phyloP scores from a whole-genome alignment of 1,140 invertebrate species.

The Zaprionus gabonicus region DNA sequence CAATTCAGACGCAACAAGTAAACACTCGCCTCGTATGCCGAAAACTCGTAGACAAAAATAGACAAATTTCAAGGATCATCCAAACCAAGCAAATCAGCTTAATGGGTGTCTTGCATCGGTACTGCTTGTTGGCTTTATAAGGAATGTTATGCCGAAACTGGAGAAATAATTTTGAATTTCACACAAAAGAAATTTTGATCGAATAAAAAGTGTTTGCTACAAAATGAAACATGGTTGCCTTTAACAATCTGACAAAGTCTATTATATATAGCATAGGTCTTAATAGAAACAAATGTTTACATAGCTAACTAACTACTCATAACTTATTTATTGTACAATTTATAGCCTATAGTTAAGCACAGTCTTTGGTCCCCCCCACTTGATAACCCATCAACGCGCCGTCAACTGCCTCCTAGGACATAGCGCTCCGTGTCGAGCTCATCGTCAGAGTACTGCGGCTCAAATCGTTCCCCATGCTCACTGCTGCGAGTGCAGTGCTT shows the following conservation, averaged over 20 bases:
- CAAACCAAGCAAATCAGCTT: not conserved
- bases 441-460: slow-evolving; percentile 65
- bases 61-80: slow-evolving; percentile 63
- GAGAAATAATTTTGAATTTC: slow-evolving; percentile 69
- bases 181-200: slow-evolving; percentile 51
- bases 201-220: slow-evolving; percentile 37
- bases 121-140: slow-evolving; percentile 21
- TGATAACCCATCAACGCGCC: slow-evolving; percentile 5
- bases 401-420: slow-evolving; percentile 61
- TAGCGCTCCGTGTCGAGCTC: slow-evolving; percentile 72
- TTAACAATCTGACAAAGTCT: slow-evolving; percentile 13
- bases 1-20: slow-evolving; percentile 55
- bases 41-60: slow-evolving; percentile 50
- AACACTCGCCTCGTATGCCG: slow-evolving; percentile 52
- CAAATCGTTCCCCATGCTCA: slow-evolving; percentile 61
- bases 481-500: slow-evolving; percentile 54
- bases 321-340: not conserved
- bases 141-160: slow-evolving; percentile 29
- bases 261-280: not conserved
- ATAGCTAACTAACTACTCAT: not conserved
- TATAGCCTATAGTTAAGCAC: slow-evolving; percentile 32
- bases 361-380: slow-evolving; percentile 57
- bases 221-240: not conserved
- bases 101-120: not conserved
- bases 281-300: not conserved